Evolutionary conservation across 1,140 invertebrate genomes (phyloP).

Genomic region (Saccostrea cuccullata): DNA sequence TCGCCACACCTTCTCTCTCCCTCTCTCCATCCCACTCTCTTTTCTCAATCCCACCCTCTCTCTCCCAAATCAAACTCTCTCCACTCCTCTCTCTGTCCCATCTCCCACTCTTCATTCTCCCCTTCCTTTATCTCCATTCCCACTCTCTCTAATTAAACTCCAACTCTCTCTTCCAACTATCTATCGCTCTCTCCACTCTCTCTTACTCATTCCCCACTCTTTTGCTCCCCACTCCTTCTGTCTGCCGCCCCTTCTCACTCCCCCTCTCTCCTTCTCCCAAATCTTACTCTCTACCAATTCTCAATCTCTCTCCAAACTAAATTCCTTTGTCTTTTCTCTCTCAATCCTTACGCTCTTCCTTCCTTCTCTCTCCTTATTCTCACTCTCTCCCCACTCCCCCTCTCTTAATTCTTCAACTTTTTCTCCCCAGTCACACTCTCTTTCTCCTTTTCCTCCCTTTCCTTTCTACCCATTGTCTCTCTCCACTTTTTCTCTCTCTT

Average conservation of each 20-base stretch:
- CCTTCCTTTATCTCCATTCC: not conserved
- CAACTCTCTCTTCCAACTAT: no score
- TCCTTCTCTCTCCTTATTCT: not conserved
- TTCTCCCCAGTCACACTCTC: not conserved
- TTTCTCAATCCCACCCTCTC: not conserved
- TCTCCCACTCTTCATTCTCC: not conserved
- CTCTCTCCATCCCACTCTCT: not conserved
- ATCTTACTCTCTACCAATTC: not conserved
- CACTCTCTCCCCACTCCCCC: not conserved
- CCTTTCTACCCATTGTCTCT: not conserved
- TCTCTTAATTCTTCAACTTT: not conserved
- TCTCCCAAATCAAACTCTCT: not conserved
- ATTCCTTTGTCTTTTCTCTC: not conserved
- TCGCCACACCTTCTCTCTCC: not conserved
- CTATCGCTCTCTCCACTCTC: not conserved
- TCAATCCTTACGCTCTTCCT: not conserved
- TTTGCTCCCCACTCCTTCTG: not conserved
- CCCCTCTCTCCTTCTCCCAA: not conserved
- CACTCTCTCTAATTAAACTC: not conserved
- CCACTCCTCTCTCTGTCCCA: not conserved
- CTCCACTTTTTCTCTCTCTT: no score
- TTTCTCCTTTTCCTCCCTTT: not conserved
- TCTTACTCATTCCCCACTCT: not conserved
- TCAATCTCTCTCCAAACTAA: not conserved
- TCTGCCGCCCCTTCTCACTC: not conserved